phyloP scores from a whole-genome alignment of 37 sponge, comb jelly and placozoan genomes.

The Cliona cf. orientalis region DNA sequence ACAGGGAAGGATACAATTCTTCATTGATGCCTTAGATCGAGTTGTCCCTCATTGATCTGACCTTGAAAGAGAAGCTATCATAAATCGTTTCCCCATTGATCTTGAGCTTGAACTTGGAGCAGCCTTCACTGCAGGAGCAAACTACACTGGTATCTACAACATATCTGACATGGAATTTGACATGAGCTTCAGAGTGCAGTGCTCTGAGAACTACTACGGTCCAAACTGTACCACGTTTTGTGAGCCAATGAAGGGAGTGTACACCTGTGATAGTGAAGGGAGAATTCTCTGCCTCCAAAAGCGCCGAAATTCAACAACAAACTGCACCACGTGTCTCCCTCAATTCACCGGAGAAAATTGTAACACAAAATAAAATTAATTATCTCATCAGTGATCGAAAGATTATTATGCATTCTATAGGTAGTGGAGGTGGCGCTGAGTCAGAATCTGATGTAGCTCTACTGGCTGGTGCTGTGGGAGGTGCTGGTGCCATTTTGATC shows the following conservation, averaged over 20 bases:
- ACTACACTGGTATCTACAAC: neutral
- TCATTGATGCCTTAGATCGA: neutral
- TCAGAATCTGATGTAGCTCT: too few species aligned
- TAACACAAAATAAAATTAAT: too few species aligned
- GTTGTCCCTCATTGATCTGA: constrained; percentile 7
- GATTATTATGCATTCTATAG: too few species aligned
- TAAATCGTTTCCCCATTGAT: neutral
- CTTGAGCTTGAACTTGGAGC: neutral
- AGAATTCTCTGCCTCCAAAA: neutral
- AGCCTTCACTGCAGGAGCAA: neutral
- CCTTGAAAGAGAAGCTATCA: constrained; percentile 6
- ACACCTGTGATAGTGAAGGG: neutral
- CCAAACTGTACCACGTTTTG: neutral
- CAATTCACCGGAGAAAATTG: too few species aligned
- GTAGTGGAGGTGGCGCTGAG: too few species aligned
- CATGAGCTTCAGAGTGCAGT: constrained; percentile 19
- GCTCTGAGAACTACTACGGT: constrained; percentile 14
- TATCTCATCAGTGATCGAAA: too few species aligned
- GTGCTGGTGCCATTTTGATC: too few species aligned
- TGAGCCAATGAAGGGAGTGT: constrained; percentile 1
- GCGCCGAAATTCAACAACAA: neutral
- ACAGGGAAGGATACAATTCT: constrained; percentile 31
- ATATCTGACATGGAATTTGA: neutral
- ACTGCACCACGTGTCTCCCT: neutral
- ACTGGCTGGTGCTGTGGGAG: too few species aligned